phyloP scores from a whole-genome alignment of 1,140 invertebrate species.

The Lepidurus apus region DNA sequence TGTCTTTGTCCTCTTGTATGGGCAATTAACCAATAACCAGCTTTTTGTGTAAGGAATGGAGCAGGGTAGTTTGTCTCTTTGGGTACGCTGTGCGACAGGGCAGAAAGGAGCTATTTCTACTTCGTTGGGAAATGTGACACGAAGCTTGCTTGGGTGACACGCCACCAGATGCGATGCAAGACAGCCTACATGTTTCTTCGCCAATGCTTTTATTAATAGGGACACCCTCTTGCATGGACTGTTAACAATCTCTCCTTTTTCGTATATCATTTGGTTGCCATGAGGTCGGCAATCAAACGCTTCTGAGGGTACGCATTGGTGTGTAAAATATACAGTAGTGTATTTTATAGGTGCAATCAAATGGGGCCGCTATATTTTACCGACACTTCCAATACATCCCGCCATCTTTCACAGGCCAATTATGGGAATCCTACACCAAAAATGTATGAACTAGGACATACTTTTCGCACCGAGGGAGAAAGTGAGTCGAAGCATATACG shows the following conservation, averaged over 20 bases:
- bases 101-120: neutral
- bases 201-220: neutral
- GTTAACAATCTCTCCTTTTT: neutral
- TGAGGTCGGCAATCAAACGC: neutral
- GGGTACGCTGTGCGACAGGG: neutral
- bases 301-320: neutral
- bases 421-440: too few species aligned
- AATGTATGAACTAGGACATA: too few species aligned
- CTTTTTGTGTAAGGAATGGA: neutral
- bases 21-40: neutral
- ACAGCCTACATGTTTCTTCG: neutral
- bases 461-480: too few species aligned
- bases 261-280: slow-evolving; percentile 15
- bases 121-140: neutral
- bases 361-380: too few species aligned
- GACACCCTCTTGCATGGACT: neutral
- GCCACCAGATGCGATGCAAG: neutral
- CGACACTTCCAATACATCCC: too few species aligned
- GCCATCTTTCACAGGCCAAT: too few species aligned
- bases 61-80: neutral
- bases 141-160: neutral
- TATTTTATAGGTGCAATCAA: neutral
- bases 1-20: neutral
- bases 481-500: too few species aligned
- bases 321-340: neutral